These are phyloP conservation scores for Haliclona indistincta DNA, from an alignment of 37 sponge, comb jelly and placozoan species.

Conservation along the genomic window DNA sequence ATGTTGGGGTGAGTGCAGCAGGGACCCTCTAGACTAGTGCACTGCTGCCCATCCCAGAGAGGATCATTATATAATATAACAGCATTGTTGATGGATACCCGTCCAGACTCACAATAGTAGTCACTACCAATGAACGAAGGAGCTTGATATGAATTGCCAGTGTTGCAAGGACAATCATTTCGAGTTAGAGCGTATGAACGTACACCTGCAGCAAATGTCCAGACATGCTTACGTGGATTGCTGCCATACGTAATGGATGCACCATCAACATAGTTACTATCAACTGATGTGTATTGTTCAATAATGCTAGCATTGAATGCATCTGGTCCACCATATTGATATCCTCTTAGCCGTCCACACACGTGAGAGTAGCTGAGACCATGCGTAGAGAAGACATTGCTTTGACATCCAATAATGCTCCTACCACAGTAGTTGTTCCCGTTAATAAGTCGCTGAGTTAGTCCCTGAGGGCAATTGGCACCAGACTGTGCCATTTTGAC, in stretches of 20 bases:
- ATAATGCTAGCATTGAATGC: no score
- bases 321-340: no score
- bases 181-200: background rate
- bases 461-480: no score
- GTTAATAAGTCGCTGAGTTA: no score
- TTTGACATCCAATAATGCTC: no score
- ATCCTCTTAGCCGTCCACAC: no score
- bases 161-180: slow-evolving; percentile 8
- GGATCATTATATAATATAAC: background rate
- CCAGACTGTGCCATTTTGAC: no score
- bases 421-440: no score
- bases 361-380: no score
- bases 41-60: slow-evolving; percentile 25
- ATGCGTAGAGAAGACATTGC: no score
- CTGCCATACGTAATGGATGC: background rate
- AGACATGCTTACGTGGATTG: background rate
- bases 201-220: slow-evolving; percentile 3
- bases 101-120: slow-evolving; percentile 30
- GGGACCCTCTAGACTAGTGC: background rate
- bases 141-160: background rate
- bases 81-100: background rate
- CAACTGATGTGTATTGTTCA: background rate
- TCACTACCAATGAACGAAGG: slow-evolving; percentile 17
- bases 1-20: slow-evolving; percentile 5
- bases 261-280: slow-evolving; percentile 10